A percentile compares a stretch with the other conserved stretches of the same genome.
phyloP scores from a whole-genome alignment of 2,888 invertebrate genomes.

The Orgyia antiqua region DNA sequence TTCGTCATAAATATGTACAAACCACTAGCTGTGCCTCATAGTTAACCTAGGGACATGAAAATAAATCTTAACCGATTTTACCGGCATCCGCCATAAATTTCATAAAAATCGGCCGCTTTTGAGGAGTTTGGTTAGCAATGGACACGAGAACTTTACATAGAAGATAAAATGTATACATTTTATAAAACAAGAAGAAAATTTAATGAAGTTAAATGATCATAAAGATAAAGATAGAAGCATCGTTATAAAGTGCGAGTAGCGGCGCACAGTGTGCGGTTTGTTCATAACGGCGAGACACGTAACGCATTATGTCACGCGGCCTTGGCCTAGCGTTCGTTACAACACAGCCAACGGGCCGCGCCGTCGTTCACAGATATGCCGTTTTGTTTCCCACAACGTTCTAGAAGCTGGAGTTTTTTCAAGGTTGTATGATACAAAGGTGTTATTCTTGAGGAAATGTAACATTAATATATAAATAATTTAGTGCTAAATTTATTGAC shows the following conservation, averaged over 20 bases:
- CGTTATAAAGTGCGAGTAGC: constrained; percentile 27
- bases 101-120: too few species aligned
- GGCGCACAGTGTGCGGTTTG: constrained; percentile 23
- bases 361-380: constrained; percentile 30
- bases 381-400: constrained; percentile 28
- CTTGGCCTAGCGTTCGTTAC: constrained; percentile 68
- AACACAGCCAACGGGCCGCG: constrained; percentile 40
- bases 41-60: too few species aligned
- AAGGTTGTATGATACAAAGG: constrained; percentile 7
- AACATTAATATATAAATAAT: not conserved
- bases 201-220: too few species aligned
- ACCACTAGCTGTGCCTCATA: too few species aligned
- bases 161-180: too few species aligned
- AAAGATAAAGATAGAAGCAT: constrained; percentile 16
- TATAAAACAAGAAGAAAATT: too few species aligned
- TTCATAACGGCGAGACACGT: constrained; percentile 32
- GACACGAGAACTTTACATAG: too few species aligned
- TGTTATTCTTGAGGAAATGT: not conserved
- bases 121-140: too few species aligned
- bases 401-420: constrained; percentile 23
- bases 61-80: too few species aligned
- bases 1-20: too few species aligned
- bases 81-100: too few species aligned
- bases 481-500: too few species aligned
- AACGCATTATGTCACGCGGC: constrained; percentile 53